Evolutionary conservation across 2,797 vertebrate species (phyloP).

Genomic region (Aulostomus chinensis): DNA sequence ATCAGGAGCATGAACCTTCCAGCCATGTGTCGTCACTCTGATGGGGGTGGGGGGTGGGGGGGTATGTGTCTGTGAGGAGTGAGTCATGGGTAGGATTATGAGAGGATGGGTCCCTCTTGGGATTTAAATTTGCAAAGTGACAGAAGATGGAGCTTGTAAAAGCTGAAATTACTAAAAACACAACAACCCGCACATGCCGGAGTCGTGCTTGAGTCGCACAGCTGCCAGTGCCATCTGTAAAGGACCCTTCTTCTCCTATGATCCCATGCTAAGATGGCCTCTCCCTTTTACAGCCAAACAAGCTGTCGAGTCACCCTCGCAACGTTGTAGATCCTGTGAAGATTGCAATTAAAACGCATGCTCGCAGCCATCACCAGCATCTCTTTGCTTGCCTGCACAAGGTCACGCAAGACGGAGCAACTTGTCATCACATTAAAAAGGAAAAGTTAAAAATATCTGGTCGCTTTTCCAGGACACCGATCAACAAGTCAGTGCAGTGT

Average conservation of each 20-base stretch:
- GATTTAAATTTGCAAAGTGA: conserved; percentile 1
- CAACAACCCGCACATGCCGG: background rate
- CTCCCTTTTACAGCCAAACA: conserved; percentile 31
- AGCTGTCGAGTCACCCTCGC: conserved; percentile 58
- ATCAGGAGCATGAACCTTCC: conserved; percentile 24
- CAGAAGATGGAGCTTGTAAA: background rate
- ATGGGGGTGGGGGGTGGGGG: conserved; percentile 6
- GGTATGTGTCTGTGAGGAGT: conserved; percentile 31
- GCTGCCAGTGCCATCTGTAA: too few relatives aligned
- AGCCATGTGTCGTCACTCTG: conserved; percentile 18
- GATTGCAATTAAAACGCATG: conserved; percentile 29
- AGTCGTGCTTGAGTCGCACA: too few relatives aligned
- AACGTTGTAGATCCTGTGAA: conserved; percentile 36
- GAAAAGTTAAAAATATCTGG: background rate
- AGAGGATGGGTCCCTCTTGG: conserved; percentile 19
- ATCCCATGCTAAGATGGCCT: conserved; percentile 21
- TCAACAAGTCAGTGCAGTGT: conserved; percentile 22
- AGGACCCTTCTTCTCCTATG: conserved; percentile 29
- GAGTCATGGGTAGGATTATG: conserved; percentile 10
- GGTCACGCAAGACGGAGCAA: conserved; percentile 4
- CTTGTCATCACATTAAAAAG: conserved; percentile 19
- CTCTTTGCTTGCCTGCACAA: too few relatives aligned
- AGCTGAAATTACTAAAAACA: background rate
- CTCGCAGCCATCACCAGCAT: too few relatives aligned
- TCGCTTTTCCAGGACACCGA: conserved; percentile 9